These are phyloP conservation scores for Homalodisca vitripennis DNA, from an alignment of 1,140 invertebrate species.

Conservation along the genomic window DNA sequence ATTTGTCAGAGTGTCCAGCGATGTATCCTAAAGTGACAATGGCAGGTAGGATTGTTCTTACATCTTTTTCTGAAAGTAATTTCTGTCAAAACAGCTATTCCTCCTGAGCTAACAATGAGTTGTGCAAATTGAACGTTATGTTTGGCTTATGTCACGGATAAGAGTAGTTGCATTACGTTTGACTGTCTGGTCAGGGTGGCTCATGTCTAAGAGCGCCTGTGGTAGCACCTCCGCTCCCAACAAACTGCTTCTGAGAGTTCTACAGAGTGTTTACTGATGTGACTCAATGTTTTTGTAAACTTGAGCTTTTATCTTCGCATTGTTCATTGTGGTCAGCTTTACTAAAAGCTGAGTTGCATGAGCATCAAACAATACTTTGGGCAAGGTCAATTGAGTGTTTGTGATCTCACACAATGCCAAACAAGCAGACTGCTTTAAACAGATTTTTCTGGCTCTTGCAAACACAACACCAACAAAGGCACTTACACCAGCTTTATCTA, in stretches of 20 bases:
- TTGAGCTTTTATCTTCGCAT: conserved; percentile 70
- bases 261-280: conserved; percentile 68
- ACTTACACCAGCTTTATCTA: conserved; percentile 68
- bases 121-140: conserved; percentile 67
- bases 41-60: conserved; percentile 59
- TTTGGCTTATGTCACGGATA: conserved; percentile 72
- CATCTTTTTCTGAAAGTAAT: conserved; percentile 55
- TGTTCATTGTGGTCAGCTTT: conserved; percentile 64
- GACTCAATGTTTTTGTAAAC: conserved; percentile 40
- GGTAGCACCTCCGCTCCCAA: conserved; percentile 76
- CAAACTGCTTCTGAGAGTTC: conserved; percentile 71
- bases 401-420: conserved; percentile 72
- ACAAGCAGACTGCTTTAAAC: conserved; percentile 60
- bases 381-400: conserved; percentile 71
- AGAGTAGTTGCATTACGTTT: conserved; percentile 68
- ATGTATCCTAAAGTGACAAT: conserved; percentile 79
- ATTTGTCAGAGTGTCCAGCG: conserved; percentile 68
- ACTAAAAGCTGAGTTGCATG: conserved; percentile 69
- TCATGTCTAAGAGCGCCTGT: conserved; percentile 63
- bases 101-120: conserved; percentile 73
- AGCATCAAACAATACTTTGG: conserved; percentile 68
- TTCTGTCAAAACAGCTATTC: conserved; percentile 70
- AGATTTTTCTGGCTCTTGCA: conserved; percentile 65
- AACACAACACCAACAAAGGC: conserved; percentile 67
- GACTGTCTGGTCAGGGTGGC: conserved; percentile 66